Conservation (phyloP, 2,797 vertebrate genomes). For the Clarias platycephalus region DNA sequence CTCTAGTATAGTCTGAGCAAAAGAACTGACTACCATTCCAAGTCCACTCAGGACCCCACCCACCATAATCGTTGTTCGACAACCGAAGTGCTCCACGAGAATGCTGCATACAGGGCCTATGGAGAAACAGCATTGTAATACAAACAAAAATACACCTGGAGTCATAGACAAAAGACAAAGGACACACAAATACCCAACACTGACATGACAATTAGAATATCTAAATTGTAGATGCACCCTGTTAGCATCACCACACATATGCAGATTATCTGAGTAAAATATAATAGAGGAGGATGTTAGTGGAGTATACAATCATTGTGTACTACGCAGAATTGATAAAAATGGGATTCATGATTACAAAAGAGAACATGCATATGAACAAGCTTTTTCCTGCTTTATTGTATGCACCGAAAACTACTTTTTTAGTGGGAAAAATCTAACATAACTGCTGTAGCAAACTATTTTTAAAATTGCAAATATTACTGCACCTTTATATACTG, state of each 20-base stretch:
- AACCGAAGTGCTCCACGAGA: conserved; percentile 79
- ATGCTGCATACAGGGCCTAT: conserved; percentile 84
- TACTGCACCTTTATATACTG: too few relatives aligned
- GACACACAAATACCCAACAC: conserved; percentile 25
- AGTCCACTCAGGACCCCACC: conserved; percentile 80
- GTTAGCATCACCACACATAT: conserved; percentile 49
- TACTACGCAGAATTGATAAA: conserved; percentile 1
- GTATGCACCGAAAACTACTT: neutral
- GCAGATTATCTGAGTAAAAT: conserved; percentile 33
- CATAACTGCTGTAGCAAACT: neutral
- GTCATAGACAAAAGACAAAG: conserved; percentile 18
- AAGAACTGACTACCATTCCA: conserved; percentile 79
- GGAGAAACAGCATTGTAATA: conserved; percentile 43
- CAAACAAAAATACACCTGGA: conserved; percentile 21
- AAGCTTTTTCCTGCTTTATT: conserved; percentile 3
- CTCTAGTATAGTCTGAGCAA: conserved; percentile 74
- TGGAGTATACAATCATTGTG: neutral
- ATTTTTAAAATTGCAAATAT: neutral
- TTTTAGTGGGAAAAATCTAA: neutral
- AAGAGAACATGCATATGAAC: neutral
- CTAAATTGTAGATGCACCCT: conserved; percentile 48
- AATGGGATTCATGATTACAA: conserved; percentile 19
- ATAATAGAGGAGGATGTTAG: conserved; percentile 13
- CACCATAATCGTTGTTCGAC: conserved; percentile 76
- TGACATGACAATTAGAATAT: conserved; percentile 42